Percentiles rank a stretch among this genome's conserved stretches.
phyloP scores from a whole-genome alignment of 2,113 vertebrate genomes.

The Plotosus lineatus region DNA sequence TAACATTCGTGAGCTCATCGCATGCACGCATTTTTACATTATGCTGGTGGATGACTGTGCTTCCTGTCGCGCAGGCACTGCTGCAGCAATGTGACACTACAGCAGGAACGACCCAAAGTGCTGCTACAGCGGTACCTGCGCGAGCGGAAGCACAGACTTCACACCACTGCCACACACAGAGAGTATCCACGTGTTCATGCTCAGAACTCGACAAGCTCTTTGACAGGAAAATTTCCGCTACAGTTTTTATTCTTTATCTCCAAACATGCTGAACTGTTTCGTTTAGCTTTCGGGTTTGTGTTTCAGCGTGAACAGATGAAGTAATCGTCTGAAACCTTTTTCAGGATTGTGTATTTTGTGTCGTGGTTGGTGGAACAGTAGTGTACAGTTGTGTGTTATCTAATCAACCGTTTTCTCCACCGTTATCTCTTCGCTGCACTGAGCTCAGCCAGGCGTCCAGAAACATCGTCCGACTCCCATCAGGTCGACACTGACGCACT shows the following conservation, averaged over 20 bases:
- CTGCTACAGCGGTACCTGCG: too few species aligned
- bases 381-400: constrained; percentile 20
- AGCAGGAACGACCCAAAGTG: too few species aligned
- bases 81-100: constrained; percentile 69
- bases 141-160: too few species aligned
- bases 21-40: constrained; percentile 34
- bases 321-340: background rate
- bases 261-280: background rate
- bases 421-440: constrained; percentile 13
- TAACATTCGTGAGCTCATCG: constrained; percentile 11
- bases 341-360: constrained; percentile 57
- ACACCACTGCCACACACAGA: background rate
- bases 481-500: background rate
- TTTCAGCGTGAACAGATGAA: background rate
- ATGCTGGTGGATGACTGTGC: constrained; percentile 47
- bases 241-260: background rate
- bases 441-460: background rate
- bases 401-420: constrained; percentile 30
- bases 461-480: background rate
- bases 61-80: constrained; percentile 60
- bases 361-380: background rate
- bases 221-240: background rate
- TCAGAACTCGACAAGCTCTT: background rate
- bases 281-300: background rate
- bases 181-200: background rate